Conservation (phyloP, 2,888 invertebrate species). For the Pilophorus perplexus region DNA sequence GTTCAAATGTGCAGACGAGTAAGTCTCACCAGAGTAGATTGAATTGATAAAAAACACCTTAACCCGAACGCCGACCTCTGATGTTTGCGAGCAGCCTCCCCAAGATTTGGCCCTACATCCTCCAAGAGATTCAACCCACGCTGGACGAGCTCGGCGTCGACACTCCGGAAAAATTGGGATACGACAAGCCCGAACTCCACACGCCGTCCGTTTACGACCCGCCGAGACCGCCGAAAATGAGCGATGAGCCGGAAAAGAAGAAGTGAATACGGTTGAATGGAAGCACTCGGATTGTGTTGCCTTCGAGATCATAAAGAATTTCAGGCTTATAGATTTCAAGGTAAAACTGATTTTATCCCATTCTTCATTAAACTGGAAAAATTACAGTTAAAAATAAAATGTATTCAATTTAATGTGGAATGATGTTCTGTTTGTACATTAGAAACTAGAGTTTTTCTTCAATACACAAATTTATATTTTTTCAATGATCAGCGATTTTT, state of each 20-base stretch:
- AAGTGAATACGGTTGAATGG: background rate
- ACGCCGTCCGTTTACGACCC: conserved; percentile 67
- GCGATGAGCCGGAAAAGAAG: background rate
- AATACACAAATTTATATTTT: too few species aligned
- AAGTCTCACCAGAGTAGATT: conserved; percentile 50
- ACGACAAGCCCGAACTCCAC: conserved; percentile 92
- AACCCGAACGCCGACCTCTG: background rate
- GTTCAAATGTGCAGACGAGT: conserved; percentile 74
- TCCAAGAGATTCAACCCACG: conserved; percentile 87
- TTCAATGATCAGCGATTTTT: too few species aligned
- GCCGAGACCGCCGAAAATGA: background rate
- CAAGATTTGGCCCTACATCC: conserved; percentile 80
- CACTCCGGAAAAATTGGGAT: conserved; percentile 92
- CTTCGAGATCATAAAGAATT: too few species aligned
- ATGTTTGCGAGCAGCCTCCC: background rate
- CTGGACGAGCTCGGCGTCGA: conserved; percentile 87
- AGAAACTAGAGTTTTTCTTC: too few species aligned
- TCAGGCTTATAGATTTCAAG: too few species aligned
- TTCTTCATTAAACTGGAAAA: too few species aligned
- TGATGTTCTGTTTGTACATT: too few species aligned
- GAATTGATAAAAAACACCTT: background rate
- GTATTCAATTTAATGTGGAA: too few species aligned
- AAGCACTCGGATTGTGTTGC: too few species aligned
- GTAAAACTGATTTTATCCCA: too few species aligned
- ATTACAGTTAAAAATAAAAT: too few species aligned